Conservation (phyloP, 2,888 invertebrate genomes). For the Apamea anceps region DNA sequence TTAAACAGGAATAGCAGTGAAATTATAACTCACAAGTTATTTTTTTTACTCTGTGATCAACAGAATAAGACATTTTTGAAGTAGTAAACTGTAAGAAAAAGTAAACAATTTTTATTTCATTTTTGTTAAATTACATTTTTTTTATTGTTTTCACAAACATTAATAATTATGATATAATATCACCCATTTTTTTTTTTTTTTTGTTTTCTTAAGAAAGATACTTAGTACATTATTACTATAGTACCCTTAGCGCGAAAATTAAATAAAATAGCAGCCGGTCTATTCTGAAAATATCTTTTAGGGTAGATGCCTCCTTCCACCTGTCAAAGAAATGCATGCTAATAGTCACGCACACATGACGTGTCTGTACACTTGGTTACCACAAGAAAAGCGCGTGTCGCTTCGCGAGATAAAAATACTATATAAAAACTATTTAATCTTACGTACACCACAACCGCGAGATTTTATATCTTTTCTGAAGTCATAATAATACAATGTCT, state of each 20-base stretch:
- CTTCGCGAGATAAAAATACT: background rate
- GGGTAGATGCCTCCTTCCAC: too few species aligned
- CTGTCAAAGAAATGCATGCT: too few species aligned
- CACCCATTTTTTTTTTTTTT: background rate
- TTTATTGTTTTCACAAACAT: background rate
- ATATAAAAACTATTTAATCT: background rate
- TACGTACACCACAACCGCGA: background rate
- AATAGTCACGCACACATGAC: too few species aligned
- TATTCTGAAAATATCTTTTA: background rate
- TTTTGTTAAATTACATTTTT: background rate
- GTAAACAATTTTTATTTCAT: background rate
- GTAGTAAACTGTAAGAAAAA: background rate
- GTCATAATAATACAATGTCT: background rate
- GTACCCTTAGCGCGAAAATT: constrained; percentile 18
- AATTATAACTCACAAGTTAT: background rate
- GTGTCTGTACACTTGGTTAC: too few species aligned
- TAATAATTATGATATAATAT: background rate
- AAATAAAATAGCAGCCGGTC: background rate
- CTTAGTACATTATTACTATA: background rate
- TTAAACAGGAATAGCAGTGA: background rate
- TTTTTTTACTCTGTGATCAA: background rate
- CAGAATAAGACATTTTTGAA: background rate
- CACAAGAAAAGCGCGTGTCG: too few species aligned
- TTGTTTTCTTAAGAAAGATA: constrained; percentile 3
- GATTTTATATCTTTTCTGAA: background rate